These are phyloP conservation scores for Esox masquinongy DNA, from an alignment of 2,797 vertebrate species.

Conservation along the genomic window DNA sequence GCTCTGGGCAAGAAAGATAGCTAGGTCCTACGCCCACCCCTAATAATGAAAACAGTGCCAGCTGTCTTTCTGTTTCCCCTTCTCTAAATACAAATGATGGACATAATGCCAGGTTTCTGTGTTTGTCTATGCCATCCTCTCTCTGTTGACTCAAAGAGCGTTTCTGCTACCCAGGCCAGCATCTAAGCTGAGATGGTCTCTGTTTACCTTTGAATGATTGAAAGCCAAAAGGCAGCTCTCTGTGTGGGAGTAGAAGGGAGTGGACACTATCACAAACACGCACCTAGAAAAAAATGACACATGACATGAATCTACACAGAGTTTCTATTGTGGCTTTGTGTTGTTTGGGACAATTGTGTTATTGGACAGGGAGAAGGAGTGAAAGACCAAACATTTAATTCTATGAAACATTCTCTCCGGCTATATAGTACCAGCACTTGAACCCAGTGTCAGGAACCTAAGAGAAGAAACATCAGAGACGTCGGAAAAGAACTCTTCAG, in stretches of 20 bases:
- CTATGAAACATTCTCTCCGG: slow-evolving; percentile 12
- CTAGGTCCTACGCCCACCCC: no score
- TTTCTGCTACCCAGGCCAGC: background rate
- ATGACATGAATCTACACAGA: background rate
- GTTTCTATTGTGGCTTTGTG: background rate
- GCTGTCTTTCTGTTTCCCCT: background rate
- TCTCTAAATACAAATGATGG: background rate
- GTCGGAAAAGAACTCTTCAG: slow-evolving; percentile 10
- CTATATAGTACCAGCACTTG: slow-evolving; percentile 23
- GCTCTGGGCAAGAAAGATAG: background rate
- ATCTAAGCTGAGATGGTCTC: slow-evolving; percentile 13
- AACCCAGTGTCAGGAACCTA: slow-evolving; percentile 20
- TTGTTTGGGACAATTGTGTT: background rate
- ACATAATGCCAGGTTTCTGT: background rate
- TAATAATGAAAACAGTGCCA: background rate
- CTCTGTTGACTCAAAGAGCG: slow-evolving; percentile 27
- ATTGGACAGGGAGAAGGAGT: background rate
- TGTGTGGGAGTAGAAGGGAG: slow-evolving; percentile 7
- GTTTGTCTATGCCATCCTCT: slow-evolving; percentile 9
- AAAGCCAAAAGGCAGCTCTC: slow-evolving; percentile 45
- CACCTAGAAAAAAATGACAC: no score
- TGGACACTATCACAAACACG: background rate
- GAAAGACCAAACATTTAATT: background rate
- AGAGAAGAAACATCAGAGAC: slow-evolving; percentile 32
- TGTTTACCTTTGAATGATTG: slow-evolving; percentile 51